These are phyloP conservation scores for Tyrannus savana DNA, from an alignment of 2,113 vertebrate genomes.

Conservation along the genomic window DNA sequence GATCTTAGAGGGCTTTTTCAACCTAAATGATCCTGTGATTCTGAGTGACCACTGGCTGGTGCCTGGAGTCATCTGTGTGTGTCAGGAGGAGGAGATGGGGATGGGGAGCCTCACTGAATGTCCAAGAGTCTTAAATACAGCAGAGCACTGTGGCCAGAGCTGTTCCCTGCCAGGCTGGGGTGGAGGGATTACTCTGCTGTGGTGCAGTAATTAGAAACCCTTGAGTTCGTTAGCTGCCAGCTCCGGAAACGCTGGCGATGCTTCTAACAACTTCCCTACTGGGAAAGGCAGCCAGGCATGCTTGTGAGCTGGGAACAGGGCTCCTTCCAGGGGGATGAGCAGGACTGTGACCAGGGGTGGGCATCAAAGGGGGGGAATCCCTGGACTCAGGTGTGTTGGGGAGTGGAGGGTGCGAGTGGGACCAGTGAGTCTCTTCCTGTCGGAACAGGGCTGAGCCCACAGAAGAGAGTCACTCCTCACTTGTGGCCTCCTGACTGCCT, in stretches of 20 bases:
- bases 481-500: background rate
- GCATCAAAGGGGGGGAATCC: rapidly evolving
- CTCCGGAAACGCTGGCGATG: background rate
- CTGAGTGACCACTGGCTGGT: background rate
- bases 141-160: background rate
- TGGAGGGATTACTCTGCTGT: background rate
- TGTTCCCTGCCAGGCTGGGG: background rate
- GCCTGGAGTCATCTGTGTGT: background rate
- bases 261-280: background rate
- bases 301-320: background rate
- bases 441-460: background rate
- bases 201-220: constrained; percentile 29
- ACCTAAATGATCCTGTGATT: background rate
- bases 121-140: background rate
- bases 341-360: background rate
- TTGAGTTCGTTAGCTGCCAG: constrained; percentile 18
- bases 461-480: background rate
- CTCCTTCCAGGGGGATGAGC: background rate
- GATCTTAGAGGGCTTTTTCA: background rate
- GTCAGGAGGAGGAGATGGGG: background rate
- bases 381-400: rapidly evolving
- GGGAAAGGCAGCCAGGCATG: background rate
- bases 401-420: background rate
- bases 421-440: background rate
- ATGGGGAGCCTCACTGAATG: background rate